phyloP scores from a whole-genome alignment of 2,888 invertebrate genomes.

The Byasa hedistus region DNA sequence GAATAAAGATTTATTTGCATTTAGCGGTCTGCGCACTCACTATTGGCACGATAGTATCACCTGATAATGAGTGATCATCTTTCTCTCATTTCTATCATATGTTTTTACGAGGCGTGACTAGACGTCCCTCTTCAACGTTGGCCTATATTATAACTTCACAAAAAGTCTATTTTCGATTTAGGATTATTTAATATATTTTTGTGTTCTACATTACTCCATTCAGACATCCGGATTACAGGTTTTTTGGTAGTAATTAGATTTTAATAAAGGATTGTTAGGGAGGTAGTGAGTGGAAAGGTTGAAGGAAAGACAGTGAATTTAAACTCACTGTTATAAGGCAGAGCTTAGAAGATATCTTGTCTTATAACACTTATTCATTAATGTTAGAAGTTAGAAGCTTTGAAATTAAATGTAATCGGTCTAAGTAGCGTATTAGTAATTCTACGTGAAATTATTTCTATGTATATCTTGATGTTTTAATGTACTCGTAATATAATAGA shows the following conservation, averaged over 20 bases:
- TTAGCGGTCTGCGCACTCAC: constrained; percentile 1
- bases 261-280: constrained; percentile 1
- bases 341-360: background rate
- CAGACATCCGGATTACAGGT: background rate
- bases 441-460: background rate
- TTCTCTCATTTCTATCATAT: background rate
- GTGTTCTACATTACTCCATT: background rate
- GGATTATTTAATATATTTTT: background rate
- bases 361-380: background rate
- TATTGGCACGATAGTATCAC: constrained; percentile 1
- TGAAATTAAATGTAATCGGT: background rate
- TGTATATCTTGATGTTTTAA: background rate
- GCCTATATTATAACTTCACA: background rate
- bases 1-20: background rate
- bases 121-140: background rate
- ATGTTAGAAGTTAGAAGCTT: background rate
- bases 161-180: background rate
- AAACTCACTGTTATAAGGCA: background rate
- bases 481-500: background rate
- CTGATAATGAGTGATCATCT: background rate
- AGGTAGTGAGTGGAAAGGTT: background rate
- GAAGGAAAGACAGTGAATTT: background rate
- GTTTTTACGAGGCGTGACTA: background rate
- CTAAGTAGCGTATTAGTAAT: background rate
- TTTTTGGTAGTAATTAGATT: background rate